A percentile compares a stretch with the other conserved stretches of the same genome.
These are phyloP conservation scores for Drosophila lacicola DNA, from an alignment of 2,888 invertebrate genomes.

Conservation along the genomic window DNA sequence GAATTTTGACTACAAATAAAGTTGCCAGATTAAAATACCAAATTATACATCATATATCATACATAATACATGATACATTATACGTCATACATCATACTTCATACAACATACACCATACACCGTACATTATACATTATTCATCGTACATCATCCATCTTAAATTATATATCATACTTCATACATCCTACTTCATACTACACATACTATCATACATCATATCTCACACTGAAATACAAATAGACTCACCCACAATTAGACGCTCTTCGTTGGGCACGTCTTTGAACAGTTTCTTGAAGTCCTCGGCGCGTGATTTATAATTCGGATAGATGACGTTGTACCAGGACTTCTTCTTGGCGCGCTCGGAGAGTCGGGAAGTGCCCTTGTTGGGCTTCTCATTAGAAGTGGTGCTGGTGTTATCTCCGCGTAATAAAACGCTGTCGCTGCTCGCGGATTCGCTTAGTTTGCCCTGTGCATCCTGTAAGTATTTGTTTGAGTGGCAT, in stretches of 20 bases:
- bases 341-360: slow-evolving; percentile 91
- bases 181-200: no score
- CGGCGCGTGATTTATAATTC: slow-evolving; percentile 96
- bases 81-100: no score
- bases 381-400: slow-evolving; percentile 76
- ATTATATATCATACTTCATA: no score
- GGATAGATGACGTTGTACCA: slow-evolving; percentile 95
- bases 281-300: slow-evolving; percentile 96
- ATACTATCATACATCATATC: not conserved
- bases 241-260: slow-evolving; percentile 95
- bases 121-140: no score
- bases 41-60: no score
- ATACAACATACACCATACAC: no score
- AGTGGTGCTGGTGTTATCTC: slow-evolving; percentile 61
- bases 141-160: no score
- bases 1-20: no score
- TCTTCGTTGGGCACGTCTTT: slow-evolving; percentile 96
- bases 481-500: not conserved
- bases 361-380: slow-evolving; percentile 84
- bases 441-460: slow-evolving; percentile 56
- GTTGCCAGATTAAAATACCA: no score
- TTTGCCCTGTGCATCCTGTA: slow-evolving; percentile 63
- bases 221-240: slow-evolving; percentile 29
- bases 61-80: no score
- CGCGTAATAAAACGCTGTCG: slow-evolving; percentile 59